A percentile compares a stretch with the other conserved stretches of the same genome.
Evolutionary conservation across 1,140 invertebrate species (phyloP).

Genomic region (Diorhabda carinulata): DNA sequence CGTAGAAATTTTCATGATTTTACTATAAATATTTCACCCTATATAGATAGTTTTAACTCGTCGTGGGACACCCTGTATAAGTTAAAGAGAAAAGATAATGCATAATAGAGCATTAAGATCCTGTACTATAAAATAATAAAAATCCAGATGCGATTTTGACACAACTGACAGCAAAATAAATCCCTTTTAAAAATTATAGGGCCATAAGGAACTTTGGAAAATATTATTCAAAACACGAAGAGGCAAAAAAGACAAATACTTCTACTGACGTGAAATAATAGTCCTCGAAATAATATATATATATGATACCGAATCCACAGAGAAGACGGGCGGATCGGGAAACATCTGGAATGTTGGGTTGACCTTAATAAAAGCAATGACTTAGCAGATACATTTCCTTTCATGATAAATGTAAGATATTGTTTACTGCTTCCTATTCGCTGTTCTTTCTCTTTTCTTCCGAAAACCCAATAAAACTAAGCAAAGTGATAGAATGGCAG

Average conservation of each 20-base stretch:
- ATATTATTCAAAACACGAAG: conserved; percentile 3
- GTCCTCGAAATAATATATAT: neutral
- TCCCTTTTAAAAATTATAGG: neutral
- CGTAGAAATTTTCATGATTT: no score
- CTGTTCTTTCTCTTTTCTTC: neutral
- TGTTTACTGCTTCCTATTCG: neutral
- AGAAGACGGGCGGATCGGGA: neutral
- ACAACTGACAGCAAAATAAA: neutral
- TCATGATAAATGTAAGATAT: neutral
- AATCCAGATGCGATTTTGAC: neutral
- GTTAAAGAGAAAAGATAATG: no score
- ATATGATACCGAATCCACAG: neutral
- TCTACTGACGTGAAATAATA: neutral
- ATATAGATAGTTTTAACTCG: no score
- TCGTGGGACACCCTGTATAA: no score
- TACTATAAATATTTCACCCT: no score
- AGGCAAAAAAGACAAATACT: neutral
- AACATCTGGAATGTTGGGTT: conserved; percentile 2
- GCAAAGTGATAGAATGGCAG: neutral
- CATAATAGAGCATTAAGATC: no score
- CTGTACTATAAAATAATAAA: neutral
- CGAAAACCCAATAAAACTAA: no score
- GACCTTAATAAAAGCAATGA: conserved; percentile 2
- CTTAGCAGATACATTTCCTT: conserved; percentile 2
- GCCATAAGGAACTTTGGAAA: neutral